Conservation (phyloP, 1,140 invertebrate species). For the Cyrtorhinus lividipennis region DNA sequence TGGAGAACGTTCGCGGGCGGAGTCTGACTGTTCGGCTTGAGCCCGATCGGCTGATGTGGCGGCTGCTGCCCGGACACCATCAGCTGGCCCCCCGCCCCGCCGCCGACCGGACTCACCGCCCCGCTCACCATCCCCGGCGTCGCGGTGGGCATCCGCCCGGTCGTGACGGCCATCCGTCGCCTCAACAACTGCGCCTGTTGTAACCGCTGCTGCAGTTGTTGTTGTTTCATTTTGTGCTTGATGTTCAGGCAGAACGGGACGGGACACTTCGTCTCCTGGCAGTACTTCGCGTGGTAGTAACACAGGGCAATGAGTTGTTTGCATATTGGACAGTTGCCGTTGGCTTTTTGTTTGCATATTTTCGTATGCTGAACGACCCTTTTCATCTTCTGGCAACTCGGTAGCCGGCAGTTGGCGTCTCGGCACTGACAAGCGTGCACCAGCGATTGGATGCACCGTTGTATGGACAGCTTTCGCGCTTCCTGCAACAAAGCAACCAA, state of each 20-base stretch:
- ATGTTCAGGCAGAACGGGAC: slow-evolving; percentile 98
- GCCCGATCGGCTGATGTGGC: slow-evolving; percentile 17
- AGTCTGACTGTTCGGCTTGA: slow-evolving; percentile 50
- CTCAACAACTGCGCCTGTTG: slow-evolving; percentile 76
- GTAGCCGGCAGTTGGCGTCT: slow-evolving; percentile 92
- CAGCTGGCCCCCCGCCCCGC: slow-evolving; percentile 16
- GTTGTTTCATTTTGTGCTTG: slow-evolving; percentile 92
- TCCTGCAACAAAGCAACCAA: slow-evolving; percentile 55
- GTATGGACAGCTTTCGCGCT: slow-evolving; percentile 84
- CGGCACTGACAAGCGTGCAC: slow-evolving; percentile 93
- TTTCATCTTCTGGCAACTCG: slow-evolving; percentile 98
- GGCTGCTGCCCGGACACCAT: slow-evolving; percentile 16
- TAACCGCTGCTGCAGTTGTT: slow-evolving; percentile 82
- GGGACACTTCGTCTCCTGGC: slow-evolving; percentile 85
- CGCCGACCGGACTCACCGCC: slow-evolving; percentile 27
- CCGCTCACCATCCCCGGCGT: slow-evolving; percentile 29
- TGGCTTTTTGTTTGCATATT: slow-evolving; percentile 88
- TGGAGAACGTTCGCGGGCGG: slow-evolving; percentile 70
- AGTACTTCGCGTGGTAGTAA: slow-evolving; percentile 98
- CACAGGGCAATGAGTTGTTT: slow-evolving; percentile 97
- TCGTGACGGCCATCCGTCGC: slow-evolving; percentile 74
- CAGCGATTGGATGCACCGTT: slow-evolving; percentile 92
- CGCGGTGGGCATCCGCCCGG: slow-evolving; percentile 27
- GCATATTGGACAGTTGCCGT: slow-evolving; percentile 93
- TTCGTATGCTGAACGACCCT: slow-evolving; percentile 93